phyloP scores from a whole-genome alignment of 2,113 vertebrate genomes.

The Oenanthe oenanthe region DNA sequence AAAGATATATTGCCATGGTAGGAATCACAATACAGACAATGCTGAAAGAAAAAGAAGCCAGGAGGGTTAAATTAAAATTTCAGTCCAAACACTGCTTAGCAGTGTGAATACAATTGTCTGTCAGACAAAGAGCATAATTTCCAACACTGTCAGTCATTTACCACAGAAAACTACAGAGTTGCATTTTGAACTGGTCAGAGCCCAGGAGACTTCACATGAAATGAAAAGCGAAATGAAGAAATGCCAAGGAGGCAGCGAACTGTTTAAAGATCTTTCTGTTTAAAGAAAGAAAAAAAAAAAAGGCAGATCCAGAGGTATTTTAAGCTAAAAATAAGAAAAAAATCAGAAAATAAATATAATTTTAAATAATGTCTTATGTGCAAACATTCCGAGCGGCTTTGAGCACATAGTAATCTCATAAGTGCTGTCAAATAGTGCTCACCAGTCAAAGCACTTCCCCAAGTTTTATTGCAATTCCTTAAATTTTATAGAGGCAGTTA shows the following conservation, averaged over 20 bases:
- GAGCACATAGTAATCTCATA: slow-evolving; percentile 4
- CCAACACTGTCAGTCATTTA: slow-evolving; percentile 63
- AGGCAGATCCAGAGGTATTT: not conserved
- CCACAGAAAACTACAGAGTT: slow-evolving; percentile 54
- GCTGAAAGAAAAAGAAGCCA: not conserved
- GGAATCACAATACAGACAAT: not conserved
- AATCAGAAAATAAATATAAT: not conserved
- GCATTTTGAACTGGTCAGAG: slow-evolving; percentile 48
- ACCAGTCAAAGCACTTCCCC: slow-evolving; percentile 12
- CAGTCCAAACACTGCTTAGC: not conserved
- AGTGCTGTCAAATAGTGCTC: slow-evolving; percentile 61
- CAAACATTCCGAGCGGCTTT: slow-evolving; percentile 13
- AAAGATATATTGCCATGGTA: not conserved
- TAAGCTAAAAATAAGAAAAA: not conserved
- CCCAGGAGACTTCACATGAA: slow-evolving; percentile 57
- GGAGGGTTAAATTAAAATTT: slow-evolving; percentile 33
- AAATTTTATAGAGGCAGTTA: slow-evolving; percentile 72
- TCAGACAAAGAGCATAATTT: slow-evolving; percentile 59
- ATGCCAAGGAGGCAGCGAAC: slow-evolving; percentile 11
- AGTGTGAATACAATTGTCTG: slow-evolving; percentile 35
- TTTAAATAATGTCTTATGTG: not conserved
- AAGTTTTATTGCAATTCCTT: slow-evolving; percentile 67
- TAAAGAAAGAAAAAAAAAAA: not conserved
- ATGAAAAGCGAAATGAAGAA: slow-evolving; percentile 63
- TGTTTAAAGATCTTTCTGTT: slow-evolving; percentile 22